Base-by-base conservation (phyloP, 2,113 vertebrate genomes). In the Ailuropoda melanoleuca region DNA sequence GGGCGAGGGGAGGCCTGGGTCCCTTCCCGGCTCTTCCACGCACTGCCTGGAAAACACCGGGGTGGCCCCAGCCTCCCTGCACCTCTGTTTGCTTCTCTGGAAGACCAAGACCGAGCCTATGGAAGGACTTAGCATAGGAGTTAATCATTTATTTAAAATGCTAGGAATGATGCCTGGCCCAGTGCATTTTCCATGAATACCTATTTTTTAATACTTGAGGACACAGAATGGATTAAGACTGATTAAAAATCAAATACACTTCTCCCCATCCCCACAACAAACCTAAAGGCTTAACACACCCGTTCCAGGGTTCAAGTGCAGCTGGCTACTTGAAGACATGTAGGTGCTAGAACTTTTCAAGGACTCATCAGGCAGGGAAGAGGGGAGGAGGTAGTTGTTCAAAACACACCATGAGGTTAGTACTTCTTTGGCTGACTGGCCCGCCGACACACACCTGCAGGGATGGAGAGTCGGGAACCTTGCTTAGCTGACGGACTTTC, bases 371-470 rank as follows among this genome's bases (percentile, higher is more conserved):
- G 43, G 66, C 4, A 60, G 9, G 14, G 29, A 29, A 83, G 82
- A 55, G 74, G 77, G 53, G 48, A 55, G 34, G 75, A 43, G 0
- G 0, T 14, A 8, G 60, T 23, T 13, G 6, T 53, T 66, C 11
- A 26, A 83, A 50, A 14, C 0, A 10, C 31, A 5, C 2, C 1
- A 50, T 0, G 9, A 77, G 23, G 0, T 5, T 0, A 24, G n/a
- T 4, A 12, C 43, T 43, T 55, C 13, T 6, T 39, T 50, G 34
- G 39, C 43, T 37, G 6, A 34, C 12, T 14, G 68, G 24, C 4
- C 29, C 8, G 37, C 46, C 12, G 46, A 23, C 9, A 37, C 1
- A 37, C 39, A 2, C 19, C 8, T n/a, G n/a, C 2, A 31, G 53
- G 74, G 55, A 39, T 50, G 26, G 8, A 48, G 72, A 90, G 64